Conservation (phyloP, 2,888 invertebrate genomes). For the Ariolimax columbianus region DNA sequence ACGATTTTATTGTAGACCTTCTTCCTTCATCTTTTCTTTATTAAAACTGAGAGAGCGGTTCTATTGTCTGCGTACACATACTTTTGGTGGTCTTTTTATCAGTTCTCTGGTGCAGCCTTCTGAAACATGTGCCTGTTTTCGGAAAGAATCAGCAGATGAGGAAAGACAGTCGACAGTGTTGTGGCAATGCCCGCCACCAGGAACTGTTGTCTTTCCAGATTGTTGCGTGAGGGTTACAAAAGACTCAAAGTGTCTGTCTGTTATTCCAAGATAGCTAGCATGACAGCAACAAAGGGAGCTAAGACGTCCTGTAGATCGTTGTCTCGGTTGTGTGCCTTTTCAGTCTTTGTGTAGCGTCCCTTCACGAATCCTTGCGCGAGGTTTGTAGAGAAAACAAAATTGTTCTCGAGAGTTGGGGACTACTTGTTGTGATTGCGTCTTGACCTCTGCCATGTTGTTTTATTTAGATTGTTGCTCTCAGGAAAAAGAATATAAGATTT, state of each 20-base stretch:
- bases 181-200: not conserved
- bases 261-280: slow-evolving; percentile 32
- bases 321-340: slow-evolving; percentile 11
- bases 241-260: slow-evolving; percentile 29
- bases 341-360: not conserved
- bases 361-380: not conserved
- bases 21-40: too few species aligned
- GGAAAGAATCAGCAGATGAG: not conserved
- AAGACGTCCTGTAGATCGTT: slow-evolving; percentile 33
- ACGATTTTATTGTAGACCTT: too few species aligned
- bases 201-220: slow-evolving; percentile 37
- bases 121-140: not conserved
- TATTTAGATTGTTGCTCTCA: not conserved
- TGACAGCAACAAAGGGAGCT: slow-evolving; percentile 35
- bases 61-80: not conserved
- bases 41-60: not conserved
- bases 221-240: slow-evolving; percentile 26
- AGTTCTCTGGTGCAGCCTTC: not conserved
- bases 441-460: not conserved
- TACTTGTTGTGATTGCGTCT: not conserved
- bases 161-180: not conserved
- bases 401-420: not conserved
- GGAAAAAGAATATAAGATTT: slow-evolving; percentile 2
- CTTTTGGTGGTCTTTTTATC: slow-evolving; percentile 14
- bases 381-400: slow-evolving; percentile 32